Conservation (phyloP, 2,888 invertebrate genomes). For the Oasisia sp. region DNA sequence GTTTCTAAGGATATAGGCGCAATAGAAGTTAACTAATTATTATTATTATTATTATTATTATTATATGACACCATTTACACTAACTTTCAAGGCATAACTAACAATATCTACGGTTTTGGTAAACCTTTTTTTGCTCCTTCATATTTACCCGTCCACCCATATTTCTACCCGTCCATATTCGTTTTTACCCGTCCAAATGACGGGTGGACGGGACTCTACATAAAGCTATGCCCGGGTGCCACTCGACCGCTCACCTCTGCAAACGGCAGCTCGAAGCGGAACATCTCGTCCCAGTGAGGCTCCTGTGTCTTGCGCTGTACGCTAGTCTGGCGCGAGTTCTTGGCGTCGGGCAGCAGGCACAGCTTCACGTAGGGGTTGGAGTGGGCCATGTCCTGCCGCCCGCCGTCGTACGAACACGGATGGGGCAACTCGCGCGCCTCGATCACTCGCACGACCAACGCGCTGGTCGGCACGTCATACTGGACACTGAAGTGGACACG, state of each 20-base stretch:
- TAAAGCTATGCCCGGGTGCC: no score
- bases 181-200: no score
- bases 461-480: slow-evolving; percentile 61
- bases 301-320: slow-evolving; percentile 67
- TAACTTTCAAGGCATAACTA: no score
- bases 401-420: slow-evolving; percentile 58
- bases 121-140: no score
- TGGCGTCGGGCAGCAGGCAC: slow-evolving; percentile 66
- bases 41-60: no score
- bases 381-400: slow-evolving; percentile 66
- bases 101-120: no score
- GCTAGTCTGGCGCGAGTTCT: slow-evolving; percentile 66
- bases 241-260: slow-evolving; percentile 52
- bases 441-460: slow-evolving; percentile 64
- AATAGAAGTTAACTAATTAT: no score
- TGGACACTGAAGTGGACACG: slow-evolving; percentile 60
- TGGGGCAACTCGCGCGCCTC: slow-evolving; percentile 66
- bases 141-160: no score
- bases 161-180: no score
- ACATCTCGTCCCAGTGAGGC: slow-evolving; percentile 66
- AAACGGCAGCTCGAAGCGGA: slow-evolving; percentile 66
- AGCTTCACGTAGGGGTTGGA: slow-evolving; percentile 67
- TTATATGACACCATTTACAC: no score
- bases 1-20: no score
- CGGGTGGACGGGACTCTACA: no score